Evolutionary conservation across 1,140 invertebrate genomes (phyloP).

Genomic region (Schlechtendalia chinensis): DNA sequence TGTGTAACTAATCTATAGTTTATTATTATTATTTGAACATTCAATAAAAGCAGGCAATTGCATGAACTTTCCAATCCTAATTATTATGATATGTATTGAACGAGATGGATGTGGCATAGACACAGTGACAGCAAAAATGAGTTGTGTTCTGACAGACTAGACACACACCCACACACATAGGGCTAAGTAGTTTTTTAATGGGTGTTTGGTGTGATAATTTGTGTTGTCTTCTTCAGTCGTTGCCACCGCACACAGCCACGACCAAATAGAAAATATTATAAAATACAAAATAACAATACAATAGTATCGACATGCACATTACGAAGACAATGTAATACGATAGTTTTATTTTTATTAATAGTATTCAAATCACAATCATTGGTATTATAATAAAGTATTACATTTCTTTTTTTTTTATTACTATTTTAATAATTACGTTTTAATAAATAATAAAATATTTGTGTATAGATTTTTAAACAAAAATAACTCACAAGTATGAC

Average conservation of each 20-base stretch:
- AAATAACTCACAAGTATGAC: neutral
- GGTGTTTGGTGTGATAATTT: neutral
- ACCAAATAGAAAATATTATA: neutral
- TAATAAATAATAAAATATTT: neutral
- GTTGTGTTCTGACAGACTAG: too few relatives aligned
- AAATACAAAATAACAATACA: neutral
- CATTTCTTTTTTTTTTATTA: neutral
- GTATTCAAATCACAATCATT: conserved; percentile 35
- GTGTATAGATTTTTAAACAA: neutral
- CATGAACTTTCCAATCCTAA: too few relatives aligned
- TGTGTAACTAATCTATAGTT: too few relatives aligned
- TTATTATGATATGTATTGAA: too few relatives aligned
- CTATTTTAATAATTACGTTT: neutral
- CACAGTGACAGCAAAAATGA: too few relatives aligned
- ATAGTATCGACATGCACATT: neutral
- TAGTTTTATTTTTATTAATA: conserved; percentile 22
- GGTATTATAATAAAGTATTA: conserved; percentile 23
- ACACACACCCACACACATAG: too few relatives aligned
- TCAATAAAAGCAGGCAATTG: too few relatives aligned
- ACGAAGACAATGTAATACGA: neutral
- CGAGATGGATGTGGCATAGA: neutral
- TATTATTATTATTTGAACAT: too few relatives aligned
- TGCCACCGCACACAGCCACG: neutral
- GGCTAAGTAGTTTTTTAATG: too few relatives aligned
- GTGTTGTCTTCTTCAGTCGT: neutral